Percentiles rank a stretch among this genome's conserved stretches.
Conservation (phyloP, 2,888 invertebrate genomes). For the Caenorhabditis virilis region DNA sequence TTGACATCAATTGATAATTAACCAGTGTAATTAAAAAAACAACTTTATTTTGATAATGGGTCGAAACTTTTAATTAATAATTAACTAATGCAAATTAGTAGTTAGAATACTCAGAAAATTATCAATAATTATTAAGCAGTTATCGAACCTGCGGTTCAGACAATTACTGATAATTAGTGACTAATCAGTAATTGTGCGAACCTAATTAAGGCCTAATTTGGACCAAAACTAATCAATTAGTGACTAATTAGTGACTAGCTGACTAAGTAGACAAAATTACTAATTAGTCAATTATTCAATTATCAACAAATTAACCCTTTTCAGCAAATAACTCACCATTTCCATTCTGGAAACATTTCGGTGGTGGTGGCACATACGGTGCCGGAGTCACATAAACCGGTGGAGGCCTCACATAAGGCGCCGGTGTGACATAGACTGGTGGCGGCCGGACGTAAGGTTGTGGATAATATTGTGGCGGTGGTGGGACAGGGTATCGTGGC, state of each 20-base stretch:
- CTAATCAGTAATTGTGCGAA: neutral
- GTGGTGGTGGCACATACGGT: conserved; percentile 17
- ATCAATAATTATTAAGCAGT: too few relatives aligned
- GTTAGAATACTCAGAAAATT: too few relatives aligned
- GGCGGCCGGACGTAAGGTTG: conserved; percentile 16
- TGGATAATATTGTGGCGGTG: conserved; percentile 8
- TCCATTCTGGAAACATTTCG: conserved; percentile 27
- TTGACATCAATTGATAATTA: too few relatives aligned
- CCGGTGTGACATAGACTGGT: conserved; percentile 5
- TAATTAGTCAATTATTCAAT: neutral
- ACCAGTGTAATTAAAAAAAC: too few relatives aligned
- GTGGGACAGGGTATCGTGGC: conserved; percentile 4
- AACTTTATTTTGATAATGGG: too few relatives aligned
- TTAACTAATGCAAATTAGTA: too few relatives aligned
- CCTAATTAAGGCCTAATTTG: neutral
- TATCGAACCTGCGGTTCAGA: too few relatives aligned
- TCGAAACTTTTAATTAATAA: too few relatives aligned
- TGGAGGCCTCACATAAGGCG: conserved; percentile 9
- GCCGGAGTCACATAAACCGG: conserved; percentile 6
- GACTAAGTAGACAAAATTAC: neutral
- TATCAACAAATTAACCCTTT: too few relatives aligned
- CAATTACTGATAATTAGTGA: too few relatives aligned
- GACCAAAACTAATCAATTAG: neutral
- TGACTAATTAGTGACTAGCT: neutral
- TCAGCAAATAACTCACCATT: neutral